Base-by-base conservation (phyloP, 2,113 vertebrate genomes). In the Tiliqua scincoides region DNA sequence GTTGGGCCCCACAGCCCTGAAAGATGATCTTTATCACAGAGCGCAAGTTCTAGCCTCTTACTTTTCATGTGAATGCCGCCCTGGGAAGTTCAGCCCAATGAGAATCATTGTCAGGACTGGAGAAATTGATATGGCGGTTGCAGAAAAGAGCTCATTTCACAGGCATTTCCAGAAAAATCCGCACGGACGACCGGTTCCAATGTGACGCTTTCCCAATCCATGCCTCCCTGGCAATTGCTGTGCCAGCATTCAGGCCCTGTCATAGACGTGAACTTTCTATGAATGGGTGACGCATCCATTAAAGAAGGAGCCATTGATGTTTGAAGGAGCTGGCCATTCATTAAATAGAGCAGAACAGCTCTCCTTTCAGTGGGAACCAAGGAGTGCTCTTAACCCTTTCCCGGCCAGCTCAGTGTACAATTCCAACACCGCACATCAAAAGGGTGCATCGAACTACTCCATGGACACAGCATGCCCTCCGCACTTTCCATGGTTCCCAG, bases 221-320 rank as follows among this genome's bases (percentile, higher is more conserved):
- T 2, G 21, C 70, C 32, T 40, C 82, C 82, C 40, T 1, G 25
- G 68, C 35, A 57, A 40, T 61, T 17, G 14, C 4, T 40, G 70
- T 35, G 32, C 25, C 57, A 35, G 65, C 65, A 37, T 43, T 71
- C 65, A 11, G 52, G 71, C 68, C 87, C 88, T 87, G 90, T 90
- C 65, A 1, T 93, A 90, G 92, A 91, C 88, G 0, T 92, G 93
- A 94, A 94, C 94, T 94, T 93, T 92, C 92, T 89, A 93, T 94
- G 93, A 94, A 92, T 93, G 63, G 93, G 85, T 93, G 93, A 91
- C 89, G 86, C 87, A 88, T 89, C 91, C 89, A 85, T 90, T 84
- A 52, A 93, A 94, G 94, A 93, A 92, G 94, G 92, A 79, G 88
- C 92, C 94, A 93, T 94, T 94, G 94, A 93, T 91, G 94, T 94